Conservation (phyloP, 2,113 vertebrate species). For the Strix aluco region DNA sequence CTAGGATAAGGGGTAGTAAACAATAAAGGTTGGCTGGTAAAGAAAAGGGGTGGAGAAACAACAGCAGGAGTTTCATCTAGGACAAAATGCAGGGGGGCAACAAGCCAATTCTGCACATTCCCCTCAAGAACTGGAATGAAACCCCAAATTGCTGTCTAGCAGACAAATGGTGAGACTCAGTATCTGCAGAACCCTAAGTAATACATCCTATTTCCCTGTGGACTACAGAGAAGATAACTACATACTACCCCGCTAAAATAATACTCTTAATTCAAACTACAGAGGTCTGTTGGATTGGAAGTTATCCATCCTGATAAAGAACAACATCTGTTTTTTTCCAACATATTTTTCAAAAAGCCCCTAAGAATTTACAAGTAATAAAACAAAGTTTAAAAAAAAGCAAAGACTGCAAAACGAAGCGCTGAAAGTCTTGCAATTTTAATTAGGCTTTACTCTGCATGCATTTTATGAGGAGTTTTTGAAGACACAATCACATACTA, state of each 20-base stretch:
- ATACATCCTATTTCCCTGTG: not conserved
- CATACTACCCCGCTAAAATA: not conserved
- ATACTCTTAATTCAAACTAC: not conserved
- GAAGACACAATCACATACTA: not conserved
- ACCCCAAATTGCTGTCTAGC: not conserved
- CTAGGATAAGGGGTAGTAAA: not conserved
- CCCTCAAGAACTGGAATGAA: constrained; percentile 10
- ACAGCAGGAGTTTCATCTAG: not conserved
- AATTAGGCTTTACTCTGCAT: not conserved
- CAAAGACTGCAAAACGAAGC: not conserved
- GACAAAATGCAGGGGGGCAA: not conserved
- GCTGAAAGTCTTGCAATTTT: not conserved
- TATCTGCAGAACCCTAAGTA: not conserved
- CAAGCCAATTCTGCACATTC: not conserved
- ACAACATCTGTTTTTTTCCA: constrained; percentile 2
- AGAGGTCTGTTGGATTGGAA: constrained; percentile 4
- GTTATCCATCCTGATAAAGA: constrained; percentile 25
- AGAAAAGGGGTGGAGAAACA: not conserved
- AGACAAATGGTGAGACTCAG: not conserved
- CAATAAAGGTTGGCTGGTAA: not conserved
- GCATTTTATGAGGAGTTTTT: not conserved
- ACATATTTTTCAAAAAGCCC: not conserved
- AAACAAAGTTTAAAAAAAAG: constrained; percentile 10
- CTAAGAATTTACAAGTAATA: constrained; percentile 29
- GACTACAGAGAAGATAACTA: not conserved